Evolutionary conservation across 2,888 invertebrate genomes (phyloP).

Genomic region (Selenia dentaria): DNA sequence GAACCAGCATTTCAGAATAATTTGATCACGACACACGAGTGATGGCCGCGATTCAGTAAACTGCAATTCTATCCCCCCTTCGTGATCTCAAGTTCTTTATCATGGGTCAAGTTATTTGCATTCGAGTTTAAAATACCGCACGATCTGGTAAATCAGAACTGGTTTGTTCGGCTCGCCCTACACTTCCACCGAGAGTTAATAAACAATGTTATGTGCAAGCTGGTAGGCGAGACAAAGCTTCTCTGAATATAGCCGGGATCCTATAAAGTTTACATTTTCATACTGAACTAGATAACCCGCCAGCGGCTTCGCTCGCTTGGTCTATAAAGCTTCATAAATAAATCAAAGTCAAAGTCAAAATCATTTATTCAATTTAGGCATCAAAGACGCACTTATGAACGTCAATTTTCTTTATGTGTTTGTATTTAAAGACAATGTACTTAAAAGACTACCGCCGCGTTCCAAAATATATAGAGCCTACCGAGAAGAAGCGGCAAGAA

Average conservation of each 20-base stretch:
- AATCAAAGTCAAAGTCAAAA: too few relatives aligned
- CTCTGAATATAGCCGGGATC: slow-evolving; percentile 5
- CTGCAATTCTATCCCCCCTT: slow-evolving; percentile 47
- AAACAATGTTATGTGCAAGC: slow-evolving; percentile 40
- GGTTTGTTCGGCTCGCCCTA: slow-evolving; percentile 67
- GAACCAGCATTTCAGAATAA: slow-evolving; percentile 4
- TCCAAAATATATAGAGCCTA: too few relatives aligned
- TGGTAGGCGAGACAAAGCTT: slow-evolving; percentile 11
- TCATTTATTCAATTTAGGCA: too few relatives aligned
- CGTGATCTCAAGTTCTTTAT: slow-evolving; percentile 70
- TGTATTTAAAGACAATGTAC: too few relatives aligned
- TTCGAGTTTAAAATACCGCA: slow-evolving; percentile 76
- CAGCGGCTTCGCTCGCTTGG: too few relatives aligned
- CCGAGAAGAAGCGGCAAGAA: too few relatives aligned
- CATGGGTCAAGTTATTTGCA: slow-evolving; percentile 73
- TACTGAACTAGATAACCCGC: too few relatives aligned
- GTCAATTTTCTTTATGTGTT: too few relatives aligned
- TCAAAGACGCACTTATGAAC: too few relatives aligned
- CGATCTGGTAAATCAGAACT: slow-evolving; percentile 80
- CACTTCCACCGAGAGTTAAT: slow-evolving; percentile 45
- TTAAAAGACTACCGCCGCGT: too few relatives aligned
- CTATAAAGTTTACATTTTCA: neutral
- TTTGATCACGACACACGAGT: slow-evolving; percentile 6
- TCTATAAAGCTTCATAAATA: too few relatives aligned
- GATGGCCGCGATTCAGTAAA: slow-evolving; percentile 24